phyloP scores from a whole-genome alignment of 2,797 vertebrate species.

The Myripristis murdjan region DNA sequence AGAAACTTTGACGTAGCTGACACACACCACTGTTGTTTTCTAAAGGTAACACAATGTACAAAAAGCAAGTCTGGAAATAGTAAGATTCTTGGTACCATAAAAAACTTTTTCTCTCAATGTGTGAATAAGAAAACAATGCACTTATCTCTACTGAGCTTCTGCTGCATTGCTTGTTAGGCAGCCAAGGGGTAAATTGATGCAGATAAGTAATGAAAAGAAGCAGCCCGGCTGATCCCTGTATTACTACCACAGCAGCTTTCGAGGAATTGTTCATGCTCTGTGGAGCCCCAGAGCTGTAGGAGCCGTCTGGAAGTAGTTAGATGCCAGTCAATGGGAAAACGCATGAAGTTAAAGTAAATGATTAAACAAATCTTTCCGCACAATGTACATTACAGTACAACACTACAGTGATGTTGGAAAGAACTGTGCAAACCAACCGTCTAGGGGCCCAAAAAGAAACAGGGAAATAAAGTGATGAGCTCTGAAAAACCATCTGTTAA shows the following conservation, averaged over 20 bases:
- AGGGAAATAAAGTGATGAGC: conserved; percentile 47
- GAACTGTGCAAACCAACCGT: conserved; percentile 59
- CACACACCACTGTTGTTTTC: conserved; percentile 82
- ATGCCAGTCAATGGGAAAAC: conserved; percentile 65
- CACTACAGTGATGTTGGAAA: conserved; percentile 74
- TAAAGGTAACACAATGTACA: conserved; percentile 90
- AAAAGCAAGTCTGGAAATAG: conserved; percentile 88
- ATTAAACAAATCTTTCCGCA: conserved; percentile 76
- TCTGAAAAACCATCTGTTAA: conserved; percentile 58
- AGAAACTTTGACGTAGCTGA: conserved; percentile 80
- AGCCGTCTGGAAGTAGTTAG: conserved; percentile 65
- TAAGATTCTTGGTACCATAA: conserved; percentile 85
- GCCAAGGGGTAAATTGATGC: conserved; percentile 81
- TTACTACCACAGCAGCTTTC: conserved; percentile 73
- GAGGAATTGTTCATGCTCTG: conserved; percentile 72
- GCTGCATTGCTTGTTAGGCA: conserved; percentile 81
- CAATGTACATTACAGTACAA: conserved; percentile 81
- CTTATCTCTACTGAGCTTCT: conserved; percentile 84
- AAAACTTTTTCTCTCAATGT: conserved; percentile 75
- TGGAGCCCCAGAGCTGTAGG: conserved; percentile 58
- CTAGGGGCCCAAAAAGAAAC: conserved; percentile 46
- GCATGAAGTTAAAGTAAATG: conserved; percentile 63
- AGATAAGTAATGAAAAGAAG: conserved; percentile 81
- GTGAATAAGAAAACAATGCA: conserved; percentile 88
- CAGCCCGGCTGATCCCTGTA: conserved; percentile 74